Evolutionary conservation across 2,113 vertebrate genomes (phyloP).

Genomic region (Calidris pugnax): DNA sequence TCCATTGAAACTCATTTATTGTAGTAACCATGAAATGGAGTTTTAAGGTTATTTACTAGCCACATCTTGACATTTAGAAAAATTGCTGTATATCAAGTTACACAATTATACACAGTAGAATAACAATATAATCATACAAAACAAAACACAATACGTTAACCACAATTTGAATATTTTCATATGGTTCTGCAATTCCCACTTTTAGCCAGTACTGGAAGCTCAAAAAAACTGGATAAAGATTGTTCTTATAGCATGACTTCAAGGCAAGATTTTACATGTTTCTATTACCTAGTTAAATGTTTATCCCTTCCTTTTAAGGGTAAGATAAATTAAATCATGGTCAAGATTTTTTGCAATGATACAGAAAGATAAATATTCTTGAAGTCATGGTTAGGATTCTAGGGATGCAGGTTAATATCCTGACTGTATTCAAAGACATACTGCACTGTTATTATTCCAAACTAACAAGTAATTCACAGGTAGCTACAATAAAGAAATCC

Average conservation of each 20-base stretch:
- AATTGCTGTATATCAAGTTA: constrained; percentile 45
- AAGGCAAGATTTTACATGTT: neutral
- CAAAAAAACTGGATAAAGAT: neutral
- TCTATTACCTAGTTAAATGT: neutral
- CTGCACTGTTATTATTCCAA: neutral
- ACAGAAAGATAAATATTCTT: neutral
- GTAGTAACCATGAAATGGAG: neutral
- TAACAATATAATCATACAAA: neutral
- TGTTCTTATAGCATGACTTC: neutral
- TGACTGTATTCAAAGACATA: neutral
- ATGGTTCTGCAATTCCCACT: neutral
- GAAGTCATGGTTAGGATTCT: neutral
- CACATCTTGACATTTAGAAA: constrained; percentile 50
- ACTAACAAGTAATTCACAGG: neutral
- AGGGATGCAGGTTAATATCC: neutral
- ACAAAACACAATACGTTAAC: constrained; percentile 20
- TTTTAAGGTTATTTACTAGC: constrained; percentile 28
- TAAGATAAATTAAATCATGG: neutral
- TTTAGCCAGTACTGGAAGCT: neutral
- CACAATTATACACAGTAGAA: constrained; percentile 11
- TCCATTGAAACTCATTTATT: constrained; percentile 10
- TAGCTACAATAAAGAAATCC: neutral
- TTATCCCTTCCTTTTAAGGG: neutral
- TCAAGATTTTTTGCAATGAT: neutral
- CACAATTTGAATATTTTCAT: constrained; percentile 37